Percentiles rank a stretch among this genome's conserved stretches.
These are phyloP conservation scores for Oceanodroma leucorhoa DNA, from an alignment of 2,797 vertebrate genomes.

Conservation along the genomic window DNA sequence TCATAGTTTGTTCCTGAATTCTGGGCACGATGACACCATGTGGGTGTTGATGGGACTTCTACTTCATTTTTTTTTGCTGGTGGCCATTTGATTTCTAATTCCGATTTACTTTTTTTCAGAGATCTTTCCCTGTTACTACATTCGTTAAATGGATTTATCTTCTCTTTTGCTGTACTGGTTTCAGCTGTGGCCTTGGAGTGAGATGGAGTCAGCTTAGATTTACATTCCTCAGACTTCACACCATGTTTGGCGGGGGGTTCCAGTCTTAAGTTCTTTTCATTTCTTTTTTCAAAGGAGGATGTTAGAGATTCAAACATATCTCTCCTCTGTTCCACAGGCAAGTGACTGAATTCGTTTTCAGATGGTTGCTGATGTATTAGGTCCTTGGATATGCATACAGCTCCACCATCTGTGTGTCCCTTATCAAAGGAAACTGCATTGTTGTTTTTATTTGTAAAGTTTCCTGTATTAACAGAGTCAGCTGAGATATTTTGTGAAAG, in stretches of 20 bases:
- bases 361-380: not conserved
- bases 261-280: not conserved
- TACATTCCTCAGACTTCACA: not conserved
- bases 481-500: constrained; percentile 52
- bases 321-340: not conserved
- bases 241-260: not conserved
- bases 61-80: not conserved
- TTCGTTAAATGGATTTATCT: not conserved
- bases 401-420: not conserved
- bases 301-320: not conserved
- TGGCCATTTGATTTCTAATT: constrained; percentile 48
- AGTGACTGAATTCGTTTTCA: not conserved
- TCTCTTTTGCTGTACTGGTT: not conserved
- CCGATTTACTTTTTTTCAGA: not conserved
- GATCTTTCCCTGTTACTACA: not conserved
- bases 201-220: not conserved
- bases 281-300: not conserved
- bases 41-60: not conserved
- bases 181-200: not conserved
- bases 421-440: constrained; percentile 73
- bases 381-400: not conserved
- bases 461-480: constrained; percentile 17
- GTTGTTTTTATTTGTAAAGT: constrained; percentile 82
- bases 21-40: constrained; percentile 50
- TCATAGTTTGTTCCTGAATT: constrained; percentile 55